Conservation (phyloP, 2,113 vertebrate genomes). For the Eubucco bourcierii region DNA sequence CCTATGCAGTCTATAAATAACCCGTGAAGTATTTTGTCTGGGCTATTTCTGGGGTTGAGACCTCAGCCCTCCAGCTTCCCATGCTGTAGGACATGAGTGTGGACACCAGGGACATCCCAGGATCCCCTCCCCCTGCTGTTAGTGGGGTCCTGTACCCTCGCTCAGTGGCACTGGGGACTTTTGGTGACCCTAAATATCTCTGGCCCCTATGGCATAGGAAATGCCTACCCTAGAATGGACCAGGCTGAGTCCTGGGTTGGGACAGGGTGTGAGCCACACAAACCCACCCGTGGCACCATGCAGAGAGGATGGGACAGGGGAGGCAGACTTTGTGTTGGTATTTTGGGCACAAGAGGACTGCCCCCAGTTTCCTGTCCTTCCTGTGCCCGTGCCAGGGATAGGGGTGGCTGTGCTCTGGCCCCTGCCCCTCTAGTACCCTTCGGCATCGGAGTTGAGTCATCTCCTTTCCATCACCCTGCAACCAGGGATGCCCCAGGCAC, state of each 20-base stretch:
- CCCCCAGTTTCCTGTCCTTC: neutral
- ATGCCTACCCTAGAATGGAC: fast-evolving
- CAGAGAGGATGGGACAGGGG: neutral
- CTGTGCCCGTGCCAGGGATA: fast-evolving
- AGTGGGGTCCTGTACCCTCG: neutral
- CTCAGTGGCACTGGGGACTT: fast-evolving
- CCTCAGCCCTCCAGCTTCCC: neutral
- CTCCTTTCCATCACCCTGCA: neutral
- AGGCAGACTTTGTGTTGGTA: neutral
- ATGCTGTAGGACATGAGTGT: fast-evolving
- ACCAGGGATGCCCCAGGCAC: neutral
- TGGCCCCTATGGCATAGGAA: fast-evolving
- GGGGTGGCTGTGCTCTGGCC: fast-evolving
- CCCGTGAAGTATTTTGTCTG: neutral
- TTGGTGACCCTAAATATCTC: neutral
- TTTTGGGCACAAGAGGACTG: neutral
- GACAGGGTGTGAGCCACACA: neutral
- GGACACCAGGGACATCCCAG: fast-evolving
- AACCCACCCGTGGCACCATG: fast-evolving
- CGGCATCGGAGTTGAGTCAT: neutral
- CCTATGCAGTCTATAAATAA: constrained; percentile 37
- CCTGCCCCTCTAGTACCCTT: neutral
- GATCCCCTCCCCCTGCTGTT: fast-evolving
- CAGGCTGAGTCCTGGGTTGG: neutral
- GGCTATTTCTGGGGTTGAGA: neutral